Conservation (phyloP, 2,113 vertebrate genomes). For the Lepisosteus osseus region DNA sequence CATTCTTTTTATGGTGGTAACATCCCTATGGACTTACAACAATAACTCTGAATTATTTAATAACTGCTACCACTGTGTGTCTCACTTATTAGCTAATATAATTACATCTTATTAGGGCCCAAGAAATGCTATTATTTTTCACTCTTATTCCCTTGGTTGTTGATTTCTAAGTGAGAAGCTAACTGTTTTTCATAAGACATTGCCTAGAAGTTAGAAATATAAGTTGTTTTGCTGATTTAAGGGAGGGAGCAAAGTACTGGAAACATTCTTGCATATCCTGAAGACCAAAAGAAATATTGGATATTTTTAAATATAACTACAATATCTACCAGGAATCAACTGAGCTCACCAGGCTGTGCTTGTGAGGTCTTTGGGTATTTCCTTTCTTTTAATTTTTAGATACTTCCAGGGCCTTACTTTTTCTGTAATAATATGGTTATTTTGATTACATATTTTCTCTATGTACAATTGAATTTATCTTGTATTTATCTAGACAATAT, state of each 20-base stretch:
- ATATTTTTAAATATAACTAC: background rate
- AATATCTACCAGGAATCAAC: too few relatives aligned
- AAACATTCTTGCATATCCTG: background rate
- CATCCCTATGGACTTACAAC: constrained; percentile 28
- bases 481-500: too few relatives aligned
- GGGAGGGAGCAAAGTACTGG: background rate
- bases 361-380: too few relatives aligned
- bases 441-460: too few relatives aligned
- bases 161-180: constrained; percentile 18
- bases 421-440: constrained; percentile 10
- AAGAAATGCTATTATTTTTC: constrained; percentile 38
- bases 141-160: constrained; percentile 28
- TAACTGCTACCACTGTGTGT: constrained; percentile 47
- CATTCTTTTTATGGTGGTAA: constrained; percentile 13
- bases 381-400: too few relatives aligned
- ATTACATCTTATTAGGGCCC: constrained; percentile 57
- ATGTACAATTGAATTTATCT: too few relatives aligned
- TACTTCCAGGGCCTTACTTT: background rate
- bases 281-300: background rate
- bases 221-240: background rate
- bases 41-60: constrained; percentile 60
- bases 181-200: constrained; percentile 30
- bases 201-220: background rate
- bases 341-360: too few relatives aligned
- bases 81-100: constrained; percentile 64